Evolutionary conservation across 2,113 vertebrate genomes (phyloP), one percentile per base, ranked within the genome.

Genomic region (Melierax canorus): DNA sequence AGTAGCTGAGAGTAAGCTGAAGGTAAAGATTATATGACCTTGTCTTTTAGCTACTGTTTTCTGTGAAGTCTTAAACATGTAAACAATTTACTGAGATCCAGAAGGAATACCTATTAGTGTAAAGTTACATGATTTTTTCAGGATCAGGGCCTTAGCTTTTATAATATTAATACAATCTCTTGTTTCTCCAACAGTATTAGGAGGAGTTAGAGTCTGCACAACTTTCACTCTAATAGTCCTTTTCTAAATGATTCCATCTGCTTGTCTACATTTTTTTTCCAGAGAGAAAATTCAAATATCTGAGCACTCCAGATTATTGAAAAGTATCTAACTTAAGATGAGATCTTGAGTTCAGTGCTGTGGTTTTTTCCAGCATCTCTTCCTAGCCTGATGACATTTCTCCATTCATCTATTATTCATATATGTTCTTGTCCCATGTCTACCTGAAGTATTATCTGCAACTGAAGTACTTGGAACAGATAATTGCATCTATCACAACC

Each of bases 341-440:
- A 85, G 66, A 56, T 75, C 22, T 90, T 63, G 23, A 85, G 32
- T 85, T 94, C 43, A 93, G 51, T 5, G 2, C 34, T 85, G 30
- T 60, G 5, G 0, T 43, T 92, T 79, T 64, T 48, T 15, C 53
- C 74, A 91, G 58, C 17, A 41, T 60, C 29, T 85, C 46, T 68
- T 90, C 62, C 43, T 23, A 88, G 66, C 62, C 75, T 72, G 77
- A 89, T 82, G 67, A 60, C 53, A 90, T 88, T 91, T 91, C 58
- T 93, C 58, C 6, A 7, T 75, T 84, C 53, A 92, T 85, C 48
- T 84, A 48, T 96, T 94, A 96, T 90, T 91, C 58, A 95, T 56
- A 3, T 50, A 82, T 68, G 21, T 78, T 91, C 56, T 88, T 92
- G 53, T 53, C 43, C 48, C n/a, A 58, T 32, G 45, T 76, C 62